Evolutionary conservation across 2,888 invertebrate species (phyloP).

Genomic region (Spicauda simplicius): DNA sequence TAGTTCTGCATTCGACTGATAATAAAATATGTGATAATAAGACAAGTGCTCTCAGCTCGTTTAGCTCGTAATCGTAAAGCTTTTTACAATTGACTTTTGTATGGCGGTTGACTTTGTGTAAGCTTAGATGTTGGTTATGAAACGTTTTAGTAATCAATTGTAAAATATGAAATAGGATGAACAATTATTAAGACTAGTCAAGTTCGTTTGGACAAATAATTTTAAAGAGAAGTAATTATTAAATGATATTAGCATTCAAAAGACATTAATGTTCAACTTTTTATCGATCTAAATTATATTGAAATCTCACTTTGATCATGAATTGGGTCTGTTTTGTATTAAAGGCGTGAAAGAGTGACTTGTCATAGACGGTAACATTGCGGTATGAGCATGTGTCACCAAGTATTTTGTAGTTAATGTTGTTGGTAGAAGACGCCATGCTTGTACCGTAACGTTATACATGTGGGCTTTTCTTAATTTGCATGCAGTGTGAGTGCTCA

Average conservation of each 20-base stretch:
- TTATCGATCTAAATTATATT: conserved; percentile 26
- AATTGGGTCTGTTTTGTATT: conserved; percentile 22
- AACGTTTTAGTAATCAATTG: conserved; percentile 40
- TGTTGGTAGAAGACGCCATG: conserved; percentile 4
- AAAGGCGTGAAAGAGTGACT: conserved; percentile 9
- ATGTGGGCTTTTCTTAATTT: conserved; percentile 41
- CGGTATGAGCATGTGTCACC: conserved; percentile 25
- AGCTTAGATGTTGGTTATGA: conserved; percentile 55
- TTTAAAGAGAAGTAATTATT: conserved; percentile 27
- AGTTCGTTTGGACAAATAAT: conserved; percentile 37
- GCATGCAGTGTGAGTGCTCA: conserved; percentile 39
- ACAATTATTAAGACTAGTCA: conserved; percentile 45
- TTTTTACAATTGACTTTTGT: conserved; percentile 69
- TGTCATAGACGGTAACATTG: conserved; percentile 11
- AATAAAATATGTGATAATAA: conserved; percentile 83
- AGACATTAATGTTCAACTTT: conserved; percentile 19
- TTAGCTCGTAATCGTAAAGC: conserved; percentile 75
- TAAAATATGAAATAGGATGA: conserved; percentile 39
- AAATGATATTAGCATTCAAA: conserved; percentile 27
- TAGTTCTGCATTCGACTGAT: conserved; percentile 83
- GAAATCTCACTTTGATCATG: conserved; percentile 35
- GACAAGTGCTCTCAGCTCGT: conserved; percentile 78
- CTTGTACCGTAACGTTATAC: conserved; percentile 34
- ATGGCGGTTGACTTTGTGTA: conserved; percentile 57
- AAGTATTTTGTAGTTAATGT: conserved; percentile 34